phyloP scores from a whole-genome alignment of 1,140 invertebrate genomes.

The Neodiprion pinetum region DNA sequence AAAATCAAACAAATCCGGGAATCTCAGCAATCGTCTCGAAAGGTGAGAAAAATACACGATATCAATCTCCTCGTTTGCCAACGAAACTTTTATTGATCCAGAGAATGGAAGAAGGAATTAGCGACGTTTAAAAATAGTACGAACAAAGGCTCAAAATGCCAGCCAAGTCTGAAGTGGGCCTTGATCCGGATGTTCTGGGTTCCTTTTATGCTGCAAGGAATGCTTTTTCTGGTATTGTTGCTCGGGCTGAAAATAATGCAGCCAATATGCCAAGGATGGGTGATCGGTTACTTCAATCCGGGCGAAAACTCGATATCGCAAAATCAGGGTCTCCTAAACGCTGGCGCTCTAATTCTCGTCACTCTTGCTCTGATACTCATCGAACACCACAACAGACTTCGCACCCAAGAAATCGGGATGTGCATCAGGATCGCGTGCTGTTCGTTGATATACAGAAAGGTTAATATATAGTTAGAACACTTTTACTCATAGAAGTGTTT shows the following conservation, averaged over 20 bases:
- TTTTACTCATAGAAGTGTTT: slow-evolving; percentile 36
- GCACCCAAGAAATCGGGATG: slow-evolving; percentile 65
- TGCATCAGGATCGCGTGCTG: slow-evolving; percentile 66
- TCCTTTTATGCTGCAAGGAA: too few species aligned
- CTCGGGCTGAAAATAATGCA: too few species aligned
- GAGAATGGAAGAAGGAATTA: too few species aligned
- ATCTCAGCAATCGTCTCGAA: slow-evolving; percentile 65
- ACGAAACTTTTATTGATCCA: too few species aligned
- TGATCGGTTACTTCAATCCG: too few species aligned
- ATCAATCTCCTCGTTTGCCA: too few species aligned
- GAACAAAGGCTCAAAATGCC: too few species aligned
- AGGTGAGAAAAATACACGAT: slow-evolving; percentile 50
- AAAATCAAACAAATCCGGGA: slow-evolving; percentile 61
- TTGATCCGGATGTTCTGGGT: too few species aligned
- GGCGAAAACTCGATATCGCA: too few species aligned
- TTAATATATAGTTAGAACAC: slow-evolving; percentile 30
- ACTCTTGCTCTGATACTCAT: slow-evolving; percentile 47
- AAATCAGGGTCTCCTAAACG: slow-evolving; percentile 50
- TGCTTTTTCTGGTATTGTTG: too few species aligned
- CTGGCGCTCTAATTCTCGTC: slow-evolving; percentile 46
- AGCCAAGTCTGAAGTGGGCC: too few species aligned
- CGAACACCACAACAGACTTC: slow-evolving; percentile 58
- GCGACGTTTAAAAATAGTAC: background rate
- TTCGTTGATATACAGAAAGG: slow-evolving; percentile 71
- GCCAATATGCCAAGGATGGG: too few species aligned